Conservation (phyloP, 2,797 vertebrate species). For the Chelon labrosus region DNA sequence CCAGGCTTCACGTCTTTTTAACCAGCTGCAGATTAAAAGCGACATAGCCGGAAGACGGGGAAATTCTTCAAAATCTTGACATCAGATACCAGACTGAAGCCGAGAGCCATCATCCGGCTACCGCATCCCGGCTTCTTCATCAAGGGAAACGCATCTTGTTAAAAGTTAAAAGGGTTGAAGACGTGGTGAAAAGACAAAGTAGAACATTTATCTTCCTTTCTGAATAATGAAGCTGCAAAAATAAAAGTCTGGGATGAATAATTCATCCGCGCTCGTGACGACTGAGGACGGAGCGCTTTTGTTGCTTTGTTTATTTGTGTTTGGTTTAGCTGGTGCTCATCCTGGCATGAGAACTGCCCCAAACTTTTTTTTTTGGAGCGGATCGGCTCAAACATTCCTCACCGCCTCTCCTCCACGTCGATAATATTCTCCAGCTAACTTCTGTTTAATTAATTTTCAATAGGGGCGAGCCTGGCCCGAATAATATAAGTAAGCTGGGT, state of each 20-base stretch:
- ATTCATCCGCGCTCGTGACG: slow-evolving; percentile 52
- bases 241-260: slow-evolving; percentile 55
- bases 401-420: slow-evolving; percentile 53
- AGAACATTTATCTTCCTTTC: slow-evolving; percentile 30
- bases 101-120: background rate
- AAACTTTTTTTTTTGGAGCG: slow-evolving; percentile 11
- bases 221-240: slow-evolving; percentile 46
- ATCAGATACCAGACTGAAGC: slow-evolving; percentile 39
- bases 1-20: slow-evolving; percentile 40
- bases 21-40: slow-evolving; percentile 33
- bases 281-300: slow-evolving; percentile 31
- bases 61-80: slow-evolving; percentile 52
- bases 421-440: slow-evolving; percentile 59
- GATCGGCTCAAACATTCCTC: slow-evolving; percentile 53
- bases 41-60: slow-evolving; percentile 30
- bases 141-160: slow-evolving; percentile 4
- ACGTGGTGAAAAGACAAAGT: slow-evolving; percentile 11
- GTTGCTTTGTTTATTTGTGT: slow-evolving; percentile 6
- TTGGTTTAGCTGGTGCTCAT: slow-evolving; percentile 40
- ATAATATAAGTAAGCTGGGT: slow-evolving; percentile 56
- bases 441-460: slow-evolving; percentile 66
- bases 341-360: slow-evolving; percentile 44
- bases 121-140: background rate
- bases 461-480: slow-evolving; percentile 39
- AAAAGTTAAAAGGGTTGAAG: slow-evolving; percentile 38